A percentile compares a stretch with the other conserved stretches of the same genome.
Evolutionary conservation across 1,140 invertebrate genomes (phyloP).

Genomic region (Rhysida immarginata): DNA sequence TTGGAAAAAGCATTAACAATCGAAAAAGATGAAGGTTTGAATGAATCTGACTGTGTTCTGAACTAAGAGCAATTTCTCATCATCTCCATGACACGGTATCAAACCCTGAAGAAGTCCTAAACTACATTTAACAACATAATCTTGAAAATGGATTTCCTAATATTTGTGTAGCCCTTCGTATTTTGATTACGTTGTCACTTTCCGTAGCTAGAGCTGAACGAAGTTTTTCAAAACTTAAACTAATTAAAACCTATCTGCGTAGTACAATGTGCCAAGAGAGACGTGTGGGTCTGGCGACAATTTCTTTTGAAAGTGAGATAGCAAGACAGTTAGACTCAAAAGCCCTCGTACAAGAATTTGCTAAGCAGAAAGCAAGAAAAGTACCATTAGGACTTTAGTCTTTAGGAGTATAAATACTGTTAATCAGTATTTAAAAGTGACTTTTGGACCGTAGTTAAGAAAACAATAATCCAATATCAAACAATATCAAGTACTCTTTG

Average conservation of each 20-base stretch:
- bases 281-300: slow-evolving; percentile 10
- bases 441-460: no score
- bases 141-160: background rate
- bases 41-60: background rate
- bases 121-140: background rate
- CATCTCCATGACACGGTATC: background rate
- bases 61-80: background rate
- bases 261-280: slow-evolving; percentile 16
- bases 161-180: slow-evolving; percentile 9
- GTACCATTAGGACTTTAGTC: background rate
- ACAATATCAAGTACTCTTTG: no score
- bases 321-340: background rate
- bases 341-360: background rate
- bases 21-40: background rate
- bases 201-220: slow-evolving; percentile 15
- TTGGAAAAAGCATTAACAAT: background rate
- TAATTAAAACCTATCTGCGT: slow-evolving; percentile 19
- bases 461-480: no score
- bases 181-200: slow-evolving; percentile 17
- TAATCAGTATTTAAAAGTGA: no score
- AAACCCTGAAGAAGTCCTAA: background rate
- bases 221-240: slow-evolving; percentile 18
- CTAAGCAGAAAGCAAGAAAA: background rate
- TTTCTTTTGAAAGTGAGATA: background rate
- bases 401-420: no score